A percentile compares a stretch with the other conserved stretches of the same genome.
phyloP scores from a whole-genome alignment of 1,140 invertebrate species.

The Ceratosolen solmsi region DNA sequence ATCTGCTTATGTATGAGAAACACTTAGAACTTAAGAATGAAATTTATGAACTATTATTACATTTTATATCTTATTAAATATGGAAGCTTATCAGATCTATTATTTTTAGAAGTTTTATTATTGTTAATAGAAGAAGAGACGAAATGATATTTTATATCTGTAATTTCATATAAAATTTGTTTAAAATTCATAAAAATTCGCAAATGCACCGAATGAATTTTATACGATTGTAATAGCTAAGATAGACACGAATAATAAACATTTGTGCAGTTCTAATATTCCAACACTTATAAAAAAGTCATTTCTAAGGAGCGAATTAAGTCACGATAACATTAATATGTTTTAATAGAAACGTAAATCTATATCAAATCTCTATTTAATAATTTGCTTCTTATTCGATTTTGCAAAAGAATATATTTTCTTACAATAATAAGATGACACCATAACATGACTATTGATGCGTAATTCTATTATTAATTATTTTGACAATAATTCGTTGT shows the following conservation, averaged over 20 bases:
- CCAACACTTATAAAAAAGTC: background rate
- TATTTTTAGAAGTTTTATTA: too few relatives aligned
- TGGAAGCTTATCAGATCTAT: too few relatives aligned
- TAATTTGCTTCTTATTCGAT: background rate
- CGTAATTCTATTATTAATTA: too few relatives aligned
- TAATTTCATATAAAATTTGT: too few relatives aligned
- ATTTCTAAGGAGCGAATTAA: background rate
- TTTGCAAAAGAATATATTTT: background rate
- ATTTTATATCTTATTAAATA: too few relatives aligned
- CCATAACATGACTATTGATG: too few relatives aligned
- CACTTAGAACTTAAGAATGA: too few relatives aligned
- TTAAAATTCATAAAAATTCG: background rate
- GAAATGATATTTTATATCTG: too few relatives aligned
- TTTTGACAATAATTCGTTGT: too few relatives aligned
- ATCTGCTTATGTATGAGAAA: too few relatives aligned
- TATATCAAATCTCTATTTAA: background rate
- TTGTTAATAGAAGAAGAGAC: too few relatives aligned
- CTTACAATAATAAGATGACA: background rate
- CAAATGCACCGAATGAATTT: background rate
- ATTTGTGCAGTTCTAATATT: background rate
- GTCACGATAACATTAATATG: background rate
- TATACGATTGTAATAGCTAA: background rate
- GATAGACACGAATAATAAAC: background rate
- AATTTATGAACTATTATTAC: too few relatives aligned
- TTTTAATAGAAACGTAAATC: background rate